These are phyloP conservation scores for Julus scanicus DNA, from an alignment of 2,888 invertebrate genomes.

Conservation along the genomic window DNA sequence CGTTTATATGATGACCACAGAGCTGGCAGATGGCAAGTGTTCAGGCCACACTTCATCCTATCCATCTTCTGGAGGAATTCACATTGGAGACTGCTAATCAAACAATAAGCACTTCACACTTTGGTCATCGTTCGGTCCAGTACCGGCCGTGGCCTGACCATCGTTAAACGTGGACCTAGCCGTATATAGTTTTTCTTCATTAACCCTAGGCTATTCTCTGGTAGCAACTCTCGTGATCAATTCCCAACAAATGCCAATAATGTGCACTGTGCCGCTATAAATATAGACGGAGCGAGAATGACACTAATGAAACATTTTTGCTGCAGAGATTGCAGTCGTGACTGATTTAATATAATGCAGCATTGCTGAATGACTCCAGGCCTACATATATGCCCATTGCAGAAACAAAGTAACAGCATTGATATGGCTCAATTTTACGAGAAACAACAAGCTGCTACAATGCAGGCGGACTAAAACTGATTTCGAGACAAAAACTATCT, in stretches of 20 bases:
- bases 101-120: conserved; percentile 39
- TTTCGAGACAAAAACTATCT: too few species aligned
- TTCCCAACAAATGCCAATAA: conserved; percentile 36
- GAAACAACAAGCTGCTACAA: background rate
- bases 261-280: conserved; percentile 27
- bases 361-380: background rate
- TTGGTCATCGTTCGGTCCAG: background rate
- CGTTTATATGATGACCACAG: background rate
- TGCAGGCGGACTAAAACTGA: too few species aligned
- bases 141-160: background rate
- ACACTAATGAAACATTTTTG: conserved; percentile 42
- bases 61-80: conserved; percentile 14
- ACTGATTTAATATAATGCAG: conserved; percentile 30
- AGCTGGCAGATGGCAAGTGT: background rate
- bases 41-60: background rate
- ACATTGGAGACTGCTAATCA: conserved; percentile 36
- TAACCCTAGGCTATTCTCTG: conserved; percentile 15
- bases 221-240: conserved; percentile 4
- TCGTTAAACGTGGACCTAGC: background rate
- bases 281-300: conserved; percentile 21
- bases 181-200: conserved; percentile 20
- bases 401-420: background rate
- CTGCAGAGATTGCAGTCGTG: conserved; percentile 17
- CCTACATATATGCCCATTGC: background rate
- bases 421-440: background rate